Percentiles rank a stretch among this genome's conserved stretches.
Conservation (phyloP, 2,888 invertebrate species). For the Scaptomyza caliginosa region DNA sequence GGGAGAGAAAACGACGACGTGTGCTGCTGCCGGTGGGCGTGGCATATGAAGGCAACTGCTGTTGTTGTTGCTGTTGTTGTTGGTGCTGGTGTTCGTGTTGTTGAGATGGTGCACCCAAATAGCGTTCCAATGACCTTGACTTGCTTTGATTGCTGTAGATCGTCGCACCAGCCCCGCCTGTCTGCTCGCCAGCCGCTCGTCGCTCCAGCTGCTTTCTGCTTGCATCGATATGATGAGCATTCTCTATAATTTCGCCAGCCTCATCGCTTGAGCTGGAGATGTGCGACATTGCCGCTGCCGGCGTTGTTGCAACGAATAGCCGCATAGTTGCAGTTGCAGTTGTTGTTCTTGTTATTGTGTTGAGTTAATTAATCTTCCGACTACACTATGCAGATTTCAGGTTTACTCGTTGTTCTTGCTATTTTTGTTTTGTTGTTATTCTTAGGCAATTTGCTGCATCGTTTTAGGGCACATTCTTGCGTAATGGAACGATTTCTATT, state of each 20-base stretch:
- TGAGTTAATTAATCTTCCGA: conserved; percentile 69
- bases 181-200: conserved; percentile 8
- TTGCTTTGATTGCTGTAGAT: conserved; percentile 65
- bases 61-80: conserved; percentile 26
- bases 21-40: conserved; percentile 70
- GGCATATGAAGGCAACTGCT: conserved; percentile 60
- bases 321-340: conserved; percentile 48
- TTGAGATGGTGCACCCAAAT: conserved; percentile 75
- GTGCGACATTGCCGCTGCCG: conserved; percentile 44
- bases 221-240: conserved; percentile 42
- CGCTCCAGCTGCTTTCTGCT: conserved; percentile 18
- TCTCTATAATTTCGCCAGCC: conserved; percentile 69
- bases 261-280: conserved; percentile 67
- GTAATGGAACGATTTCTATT: conserved; percentile 71
- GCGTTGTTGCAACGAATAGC: conserved; percentile 50
- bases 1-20: conserved; percentile 76
- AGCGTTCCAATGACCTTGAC: conserved; percentile 82
- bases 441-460: conserved; percentile 68
- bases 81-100: conserved; percentile 37
- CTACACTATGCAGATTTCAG: conserved; percentile 77
- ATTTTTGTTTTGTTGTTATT: conserved; percentile 10
- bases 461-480: conserved; percentile 80
- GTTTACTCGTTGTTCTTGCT: conserved; percentile 37
- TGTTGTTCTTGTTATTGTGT: conserved; percentile 14
- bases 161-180: conserved; percentile 23